phyloP scores from a whole-genome alignment of 2,797 vertebrate genomes.

The Ctenosaura bakeri region DNA sequence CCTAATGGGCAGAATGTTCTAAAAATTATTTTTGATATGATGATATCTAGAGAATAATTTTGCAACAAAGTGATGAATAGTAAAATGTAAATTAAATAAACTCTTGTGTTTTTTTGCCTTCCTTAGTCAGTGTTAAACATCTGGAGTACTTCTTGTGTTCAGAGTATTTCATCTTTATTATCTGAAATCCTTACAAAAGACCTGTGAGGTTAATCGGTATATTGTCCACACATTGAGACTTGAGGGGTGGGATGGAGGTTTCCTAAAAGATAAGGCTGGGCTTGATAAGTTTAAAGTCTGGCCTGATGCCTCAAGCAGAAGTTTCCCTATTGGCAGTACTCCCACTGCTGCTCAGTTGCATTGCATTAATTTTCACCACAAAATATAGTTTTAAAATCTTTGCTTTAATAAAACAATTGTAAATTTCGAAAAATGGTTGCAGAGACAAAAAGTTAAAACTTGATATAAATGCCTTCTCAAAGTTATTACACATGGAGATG shows the following conservation, averaged over 20 bases:
- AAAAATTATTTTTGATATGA: not conserved
- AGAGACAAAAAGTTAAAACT: slow-evolving; percentile 11
- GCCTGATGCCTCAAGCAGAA: not conserved
- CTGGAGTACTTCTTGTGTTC: too few relatives aligned
- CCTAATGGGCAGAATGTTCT: not conserved
- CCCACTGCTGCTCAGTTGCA: not conserved
- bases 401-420: not conserved
- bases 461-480: slow-evolving; percentile 3
- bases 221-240: not conserved
- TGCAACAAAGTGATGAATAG: not conserved
- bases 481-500: slow-evolving; percentile 19
- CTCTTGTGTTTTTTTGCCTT: not conserved
- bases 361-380: not conserved
- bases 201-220: not conserved
- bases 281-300: not conserved
- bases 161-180: not conserved
- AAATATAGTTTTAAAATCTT: slow-evolving; percentile 17
- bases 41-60: not conserved
- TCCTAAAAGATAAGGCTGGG: not conserved
- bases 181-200: not conserved
- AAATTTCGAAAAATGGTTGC: slow-evolving; percentile 28
- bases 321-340: not conserved
- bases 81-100: not conserved
- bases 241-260: not conserved
- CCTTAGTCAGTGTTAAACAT: not conserved